phyloP scores from a whole-genome alignment of 1,140 invertebrate species.

The Drosophila obscura region DNA sequence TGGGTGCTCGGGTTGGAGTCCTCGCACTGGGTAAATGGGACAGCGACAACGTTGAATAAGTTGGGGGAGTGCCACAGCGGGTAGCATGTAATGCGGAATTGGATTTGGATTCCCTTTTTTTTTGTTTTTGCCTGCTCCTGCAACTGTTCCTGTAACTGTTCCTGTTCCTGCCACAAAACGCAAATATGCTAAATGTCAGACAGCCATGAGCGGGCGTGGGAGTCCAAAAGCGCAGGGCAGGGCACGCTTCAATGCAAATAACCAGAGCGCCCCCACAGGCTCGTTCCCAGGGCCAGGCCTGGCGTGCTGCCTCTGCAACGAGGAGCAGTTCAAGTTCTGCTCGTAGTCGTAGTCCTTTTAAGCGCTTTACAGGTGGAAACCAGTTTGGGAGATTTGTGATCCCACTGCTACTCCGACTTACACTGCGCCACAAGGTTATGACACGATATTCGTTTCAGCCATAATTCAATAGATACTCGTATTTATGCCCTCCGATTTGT shows the following conservation, averaged over 20 bases:
- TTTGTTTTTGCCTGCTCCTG: slow-evolving; percentile 18
- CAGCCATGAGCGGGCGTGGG: slow-evolving; percentile 11
- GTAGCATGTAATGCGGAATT: slow-evolving; percentile 77
- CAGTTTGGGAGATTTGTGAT: slow-evolving; percentile 41
- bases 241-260: slow-evolving; percentile 66
- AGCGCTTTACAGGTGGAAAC: slow-evolving; percentile 58
- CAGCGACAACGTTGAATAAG: slow-evolving; percentile 81
- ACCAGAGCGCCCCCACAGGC: slow-evolving; percentile 24
- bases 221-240: slow-evolving; percentile 66
- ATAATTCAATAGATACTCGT: too few species aligned
- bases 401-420: slow-evolving; percentile 22
- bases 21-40: slow-evolving; percentile 74
- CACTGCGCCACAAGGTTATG: slow-evolving; percentile 26
- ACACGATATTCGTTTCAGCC: too few species aligned
- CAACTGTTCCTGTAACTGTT: slow-evolving; percentile 23
- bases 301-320: slow-evolving; percentile 65
- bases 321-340: slow-evolving; percentile 15
- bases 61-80: slow-evolving; percentile 53
- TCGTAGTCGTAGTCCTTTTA: slow-evolving; percentile 34
- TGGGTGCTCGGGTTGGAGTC: slow-evolving; percentile 8
- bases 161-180: slow-evolving; percentile 66
- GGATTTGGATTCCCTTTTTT: slow-evolving; percentile 62
- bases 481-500: too few species aligned
- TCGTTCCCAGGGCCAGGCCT: slow-evolving; percentile 21
- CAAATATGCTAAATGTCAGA: slow-evolving; percentile 81